These are phyloP conservation scores for Pluvialis apricaria DNA, from an alignment of 2,113 vertebrate genomes.

Conservation along the genomic window DNA sequence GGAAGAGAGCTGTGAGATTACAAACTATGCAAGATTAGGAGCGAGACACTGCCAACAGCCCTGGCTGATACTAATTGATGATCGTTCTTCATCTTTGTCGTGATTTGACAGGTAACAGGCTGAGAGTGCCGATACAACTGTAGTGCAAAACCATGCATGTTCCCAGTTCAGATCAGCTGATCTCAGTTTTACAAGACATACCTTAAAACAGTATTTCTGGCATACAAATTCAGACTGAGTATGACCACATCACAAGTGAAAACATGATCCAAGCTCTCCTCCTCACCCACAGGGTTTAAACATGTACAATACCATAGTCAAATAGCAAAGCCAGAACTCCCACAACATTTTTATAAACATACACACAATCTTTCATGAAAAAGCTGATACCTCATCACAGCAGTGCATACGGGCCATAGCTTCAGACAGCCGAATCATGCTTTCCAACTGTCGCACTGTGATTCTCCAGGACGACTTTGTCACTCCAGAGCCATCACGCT, in stretches of 20 bases:
- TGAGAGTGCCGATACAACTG: not conserved
- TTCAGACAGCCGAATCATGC: conserved; percentile 97
- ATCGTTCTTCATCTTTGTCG: not conserved
- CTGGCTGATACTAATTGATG: not conserved
- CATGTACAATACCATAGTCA: fast-evolving
- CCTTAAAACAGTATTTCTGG: not conserved
- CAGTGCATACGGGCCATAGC: conserved; percentile 99
- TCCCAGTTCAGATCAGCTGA: not conserved
- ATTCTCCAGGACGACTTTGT: conserved; percentile 95
- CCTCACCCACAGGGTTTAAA: not conserved
- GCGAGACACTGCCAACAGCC: not conserved
- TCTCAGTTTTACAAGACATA: not conserved
- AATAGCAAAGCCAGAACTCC: not conserved
- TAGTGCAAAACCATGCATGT: not conserved
- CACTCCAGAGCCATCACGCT: conserved; percentile 88
- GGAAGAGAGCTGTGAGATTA: not conserved
- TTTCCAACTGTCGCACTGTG: conserved; percentile 94
- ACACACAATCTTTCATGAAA: fast-evolving
- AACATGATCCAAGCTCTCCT: not conserved
- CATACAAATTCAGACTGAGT: not conserved
- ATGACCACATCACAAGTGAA: not conserved
- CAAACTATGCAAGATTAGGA: not conserved
- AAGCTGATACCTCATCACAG: conserved; percentile 87
- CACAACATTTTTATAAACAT: not conserved
- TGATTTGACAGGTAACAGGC: not conserved